Conservation (phyloP, 2,888 invertebrate species). For the Timandra comae region DNA sequence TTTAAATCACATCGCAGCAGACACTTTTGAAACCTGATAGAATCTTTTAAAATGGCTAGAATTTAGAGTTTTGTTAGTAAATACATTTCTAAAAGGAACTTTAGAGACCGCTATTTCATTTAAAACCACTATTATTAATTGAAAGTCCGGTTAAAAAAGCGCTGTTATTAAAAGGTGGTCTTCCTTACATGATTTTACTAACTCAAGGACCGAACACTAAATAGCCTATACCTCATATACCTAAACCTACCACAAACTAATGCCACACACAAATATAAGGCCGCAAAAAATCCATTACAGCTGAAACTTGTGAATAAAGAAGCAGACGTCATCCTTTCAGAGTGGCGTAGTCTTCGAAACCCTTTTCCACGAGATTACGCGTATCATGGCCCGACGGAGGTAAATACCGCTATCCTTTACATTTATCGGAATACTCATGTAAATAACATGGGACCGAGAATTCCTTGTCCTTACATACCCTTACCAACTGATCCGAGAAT, state of each 20-base stretch:
- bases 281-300: constrained; percentile 1
- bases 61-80: background rate
- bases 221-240: too few species aligned
- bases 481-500: constrained; percentile 19
- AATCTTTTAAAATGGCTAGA: background rate
- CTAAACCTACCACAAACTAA: too few species aligned
- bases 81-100: too few species aligned
- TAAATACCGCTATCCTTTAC: constrained; percentile 46
- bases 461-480: constrained; percentile 45
- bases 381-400: constrained; percentile 48
- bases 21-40: too few species aligned
- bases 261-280: too few species aligned
- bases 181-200: too few species aligned
- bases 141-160: too few species aligned
- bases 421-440: constrained; percentile 59
- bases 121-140: too few species aligned
- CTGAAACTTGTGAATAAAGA: constrained; percentile 22
- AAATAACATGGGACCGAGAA: constrained; percentile 53
- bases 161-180: too few species aligned
- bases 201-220: too few species aligned
- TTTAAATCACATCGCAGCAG: background rate
- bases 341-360: constrained; percentile 33
- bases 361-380: constrained; percentile 65
- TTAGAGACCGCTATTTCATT: too few species aligned
- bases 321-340: constrained; percentile 23